Conservation (phyloP, 1,140 invertebrate species). For the Hormaphis cornu region DNA sequence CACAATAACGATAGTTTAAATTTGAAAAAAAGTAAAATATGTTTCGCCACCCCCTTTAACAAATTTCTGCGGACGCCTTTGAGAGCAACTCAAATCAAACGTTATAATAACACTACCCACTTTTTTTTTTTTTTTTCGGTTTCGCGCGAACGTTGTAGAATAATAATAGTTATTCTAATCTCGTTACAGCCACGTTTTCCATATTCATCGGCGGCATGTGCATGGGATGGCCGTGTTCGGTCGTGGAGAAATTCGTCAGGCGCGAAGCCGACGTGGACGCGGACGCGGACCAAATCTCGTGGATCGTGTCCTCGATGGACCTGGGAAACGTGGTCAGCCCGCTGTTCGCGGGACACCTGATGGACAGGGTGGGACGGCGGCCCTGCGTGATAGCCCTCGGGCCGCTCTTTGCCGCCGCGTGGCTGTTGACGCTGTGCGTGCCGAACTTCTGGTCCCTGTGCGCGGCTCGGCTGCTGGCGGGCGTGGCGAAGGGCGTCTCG, state of each 20-base stretch:
- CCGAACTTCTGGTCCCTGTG: constrained; percentile 43
- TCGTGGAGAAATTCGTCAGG: constrained; percentile 31
- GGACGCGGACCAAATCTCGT: constrained; percentile 30
- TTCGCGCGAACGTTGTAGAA: too few relatives aligned
- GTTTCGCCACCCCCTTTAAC: too few relatives aligned
- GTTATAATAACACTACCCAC: too few relatives aligned
- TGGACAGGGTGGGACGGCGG: constrained; percentile 65
- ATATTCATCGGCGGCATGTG: constrained; percentile 37
- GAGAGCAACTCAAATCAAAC: too few relatives aligned
- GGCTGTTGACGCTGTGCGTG: constrained; percentile 31
- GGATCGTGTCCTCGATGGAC: constrained; percentile 37
- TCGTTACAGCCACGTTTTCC: neutral
- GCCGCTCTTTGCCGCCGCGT: constrained; percentile 31
- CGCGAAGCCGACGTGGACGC: constrained; percentile 31
- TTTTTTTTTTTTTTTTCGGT: too few relatives aligned
- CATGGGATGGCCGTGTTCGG: constrained; percentile 66
- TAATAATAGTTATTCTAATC: too few relatives aligned
- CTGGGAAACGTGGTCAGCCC: constrained; percentile 38
- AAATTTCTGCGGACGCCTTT: too few relatives aligned
- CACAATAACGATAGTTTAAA: too few relatives aligned
- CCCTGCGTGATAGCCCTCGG: constrained; percentile 59
- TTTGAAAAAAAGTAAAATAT: too few relatives aligned
- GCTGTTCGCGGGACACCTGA: constrained; percentile 45
- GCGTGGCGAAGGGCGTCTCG: constrained; percentile 47
- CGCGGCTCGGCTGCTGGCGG: constrained; percentile 51